Conservation (phyloP, 2,888 invertebrate species). For the Globia sparganii region DNA sequence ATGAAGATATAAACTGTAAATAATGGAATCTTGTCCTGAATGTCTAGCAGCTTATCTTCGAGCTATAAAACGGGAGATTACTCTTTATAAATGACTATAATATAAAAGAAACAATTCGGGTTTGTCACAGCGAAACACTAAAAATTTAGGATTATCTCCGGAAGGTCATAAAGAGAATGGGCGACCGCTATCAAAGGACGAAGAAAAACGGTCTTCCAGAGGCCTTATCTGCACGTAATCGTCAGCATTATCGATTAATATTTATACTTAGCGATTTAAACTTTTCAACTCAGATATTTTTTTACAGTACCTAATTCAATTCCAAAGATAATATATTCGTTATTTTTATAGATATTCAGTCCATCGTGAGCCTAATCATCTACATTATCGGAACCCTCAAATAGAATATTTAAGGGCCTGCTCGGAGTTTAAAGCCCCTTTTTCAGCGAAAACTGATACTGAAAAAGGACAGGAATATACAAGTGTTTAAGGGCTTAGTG, state of each 20-base stretch:
- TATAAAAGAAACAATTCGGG: slow-evolving; percentile 55
- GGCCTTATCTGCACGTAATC: slow-evolving; percentile 26
- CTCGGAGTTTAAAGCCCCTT: background rate
- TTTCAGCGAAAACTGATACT: background rate
- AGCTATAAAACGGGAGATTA: slow-evolving; percentile 32
- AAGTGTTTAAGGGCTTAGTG: slow-evolving; percentile 3
- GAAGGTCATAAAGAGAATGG: slow-evolving; percentile 35
- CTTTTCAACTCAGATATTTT: slow-evolving; percentile 11
- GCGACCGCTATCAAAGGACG: slow-evolving; percentile 7
- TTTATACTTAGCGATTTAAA: slow-evolving; percentile 21
- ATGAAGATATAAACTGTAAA: slow-evolving; percentile 24
- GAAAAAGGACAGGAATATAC: background rate
- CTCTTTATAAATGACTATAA: slow-evolving; percentile 39
- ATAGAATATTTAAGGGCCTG: slow-evolving; percentile 5
- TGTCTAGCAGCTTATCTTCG: slow-evolving; percentile 28
- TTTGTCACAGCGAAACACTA: slow-evolving; percentile 36
- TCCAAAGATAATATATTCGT: slow-evolving; percentile 4
- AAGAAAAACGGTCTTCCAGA: slow-evolving; percentile 25
- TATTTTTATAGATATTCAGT: no score
- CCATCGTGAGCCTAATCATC: background rate
- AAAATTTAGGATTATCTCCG: slow-evolving; percentile 46
- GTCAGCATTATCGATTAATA: slow-evolving; percentile 32
- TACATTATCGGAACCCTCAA: background rate
- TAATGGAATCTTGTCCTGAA: slow-evolving; percentile 12
- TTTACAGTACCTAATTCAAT: background rate